Percentiles rank a stretch among this genome's conserved stretches.
Evolutionary conservation across 1,140 invertebrate genomes (phyloP).

Genomic region (Sarcophaga bullata): DNA sequence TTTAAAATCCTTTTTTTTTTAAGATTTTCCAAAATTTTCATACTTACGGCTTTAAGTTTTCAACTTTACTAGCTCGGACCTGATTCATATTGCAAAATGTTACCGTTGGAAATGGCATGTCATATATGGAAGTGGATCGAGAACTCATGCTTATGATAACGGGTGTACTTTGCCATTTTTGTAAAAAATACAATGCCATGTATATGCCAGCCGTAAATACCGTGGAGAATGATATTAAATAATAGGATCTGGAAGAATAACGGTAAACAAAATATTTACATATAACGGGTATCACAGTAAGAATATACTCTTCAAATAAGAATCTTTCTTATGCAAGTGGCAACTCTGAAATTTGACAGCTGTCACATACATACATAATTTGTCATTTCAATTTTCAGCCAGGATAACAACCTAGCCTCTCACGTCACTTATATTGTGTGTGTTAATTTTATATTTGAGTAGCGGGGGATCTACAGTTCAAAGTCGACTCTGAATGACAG

Average conservation of each 20-base stretch:
- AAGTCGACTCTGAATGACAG: no score
- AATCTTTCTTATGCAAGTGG: no score
- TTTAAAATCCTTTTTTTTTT: no score
- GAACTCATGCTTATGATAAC: constrained; percentile 52
- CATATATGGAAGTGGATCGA: constrained; percentile 69
- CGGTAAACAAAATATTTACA: neutral
- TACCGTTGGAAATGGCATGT: constrained; percentile 78
- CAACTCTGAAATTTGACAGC: no score
- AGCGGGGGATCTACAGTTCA: no score
- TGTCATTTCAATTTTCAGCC: no score
- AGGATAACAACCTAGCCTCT: no score
- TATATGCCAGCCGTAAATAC: constrained; percentile 45
- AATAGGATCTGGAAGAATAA: constrained; percentile 23
- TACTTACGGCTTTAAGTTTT: constrained; percentile 1
- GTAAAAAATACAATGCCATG: constrained; percentile 48
- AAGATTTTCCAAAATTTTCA: neutral
- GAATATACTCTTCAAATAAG: neutral
- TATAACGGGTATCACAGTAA: neutral
- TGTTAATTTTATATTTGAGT: no score
- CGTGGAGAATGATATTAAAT: constrained; percentile 23
- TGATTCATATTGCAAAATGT: constrained; percentile 83
- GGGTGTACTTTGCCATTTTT: constrained; percentile 33
- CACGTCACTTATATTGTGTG: no score
- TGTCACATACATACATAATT: no score
- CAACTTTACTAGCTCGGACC: constrained; percentile 67